Conservation (phyloP, 2,113 vertebrate species). For the Mormyrus iriodes region DNA sequence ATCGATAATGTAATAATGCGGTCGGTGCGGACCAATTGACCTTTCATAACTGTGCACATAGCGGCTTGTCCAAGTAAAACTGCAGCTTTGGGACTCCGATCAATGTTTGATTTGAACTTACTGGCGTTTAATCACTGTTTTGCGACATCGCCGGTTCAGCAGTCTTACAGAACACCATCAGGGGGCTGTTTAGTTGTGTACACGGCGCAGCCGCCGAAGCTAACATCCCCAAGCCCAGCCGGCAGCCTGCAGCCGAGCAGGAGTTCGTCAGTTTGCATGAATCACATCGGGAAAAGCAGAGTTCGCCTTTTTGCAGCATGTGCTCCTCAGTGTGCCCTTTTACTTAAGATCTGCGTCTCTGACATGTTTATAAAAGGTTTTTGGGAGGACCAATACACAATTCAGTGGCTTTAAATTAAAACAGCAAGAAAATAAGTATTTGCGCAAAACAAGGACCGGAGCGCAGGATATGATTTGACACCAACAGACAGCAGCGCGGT, state of each 20-base stretch:
- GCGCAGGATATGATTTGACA: background rate
- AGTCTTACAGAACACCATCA: background rate
- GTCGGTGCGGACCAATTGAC: background rate
- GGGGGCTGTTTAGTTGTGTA: background rate
- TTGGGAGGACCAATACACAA: background rate
- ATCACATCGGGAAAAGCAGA: background rate
- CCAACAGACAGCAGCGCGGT: background rate
- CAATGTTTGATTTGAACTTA: background rate
- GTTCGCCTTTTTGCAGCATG: background rate
- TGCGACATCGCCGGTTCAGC: background rate
- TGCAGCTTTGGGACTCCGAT: background rate
- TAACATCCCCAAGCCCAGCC: background rate
- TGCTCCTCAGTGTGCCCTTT: background rate
- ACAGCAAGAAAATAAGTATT: background rate
- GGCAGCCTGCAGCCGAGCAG: background rate
- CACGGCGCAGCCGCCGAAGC: background rate
- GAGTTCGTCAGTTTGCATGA: background rate
- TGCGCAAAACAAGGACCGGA: background rate
- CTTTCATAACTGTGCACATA: constrained; percentile 7
- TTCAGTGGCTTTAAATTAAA: background rate
- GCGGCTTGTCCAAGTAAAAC: background rate
- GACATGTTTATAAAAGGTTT: background rate
- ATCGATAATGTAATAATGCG: constrained; percentile 35
- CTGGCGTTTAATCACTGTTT: background rate
- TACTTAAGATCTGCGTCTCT: background rate